Conservation (phyloP, 2,797 vertebrate genomes). For the Hirundo rustica region DNA sequence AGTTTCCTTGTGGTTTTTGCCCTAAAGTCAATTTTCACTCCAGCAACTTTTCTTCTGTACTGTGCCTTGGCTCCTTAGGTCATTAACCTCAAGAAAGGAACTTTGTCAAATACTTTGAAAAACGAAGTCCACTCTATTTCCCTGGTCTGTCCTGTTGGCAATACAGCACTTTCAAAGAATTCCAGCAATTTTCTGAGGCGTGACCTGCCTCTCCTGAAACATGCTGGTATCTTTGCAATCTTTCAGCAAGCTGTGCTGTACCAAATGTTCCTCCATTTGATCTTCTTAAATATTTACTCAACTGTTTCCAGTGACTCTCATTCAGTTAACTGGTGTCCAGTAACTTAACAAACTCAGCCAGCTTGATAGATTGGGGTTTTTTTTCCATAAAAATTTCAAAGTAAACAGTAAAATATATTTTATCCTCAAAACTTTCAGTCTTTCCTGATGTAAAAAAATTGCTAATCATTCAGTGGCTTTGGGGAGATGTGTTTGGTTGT, state of each 20-base stretch:
- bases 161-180: slow-evolving; percentile 52
- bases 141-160: slow-evolving; percentile 44
- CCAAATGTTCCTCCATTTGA: slow-evolving; percentile 50
- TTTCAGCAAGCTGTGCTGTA: slow-evolving; percentile 54
- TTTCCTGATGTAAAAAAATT: neutral
- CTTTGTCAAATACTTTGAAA: slow-evolving; percentile 62
- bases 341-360: slow-evolving; percentile 32
- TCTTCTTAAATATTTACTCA: slow-evolving; percentile 68
- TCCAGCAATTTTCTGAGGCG: slow-evolving; percentile 53
- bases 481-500: neutral
- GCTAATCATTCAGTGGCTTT: neutral
- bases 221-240: slow-evolving; percentile 35
- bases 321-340: slow-evolving; percentile 55
- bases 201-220: slow-evolving; percentile 56
- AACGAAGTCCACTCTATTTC: slow-evolving; percentile 39
- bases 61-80: slow-evolving; percentile 45
- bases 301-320: slow-evolving; percentile 57
- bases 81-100: slow-evolving; percentile 56
- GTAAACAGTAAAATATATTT: slow-evolving; percentile 23
- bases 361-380: slow-evolving; percentile 11
- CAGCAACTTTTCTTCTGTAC: slow-evolving; percentile 55
- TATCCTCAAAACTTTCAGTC: neutral
- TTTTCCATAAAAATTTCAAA: slow-evolving; percentile 23
- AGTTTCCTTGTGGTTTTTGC: slow-evolving; percentile 51
- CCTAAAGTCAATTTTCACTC: slow-evolving; percentile 66